Evolutionary conservation across 2,113 vertebrate species (phyloP).

Genomic region (Emydocephalus ijimae): DNA sequence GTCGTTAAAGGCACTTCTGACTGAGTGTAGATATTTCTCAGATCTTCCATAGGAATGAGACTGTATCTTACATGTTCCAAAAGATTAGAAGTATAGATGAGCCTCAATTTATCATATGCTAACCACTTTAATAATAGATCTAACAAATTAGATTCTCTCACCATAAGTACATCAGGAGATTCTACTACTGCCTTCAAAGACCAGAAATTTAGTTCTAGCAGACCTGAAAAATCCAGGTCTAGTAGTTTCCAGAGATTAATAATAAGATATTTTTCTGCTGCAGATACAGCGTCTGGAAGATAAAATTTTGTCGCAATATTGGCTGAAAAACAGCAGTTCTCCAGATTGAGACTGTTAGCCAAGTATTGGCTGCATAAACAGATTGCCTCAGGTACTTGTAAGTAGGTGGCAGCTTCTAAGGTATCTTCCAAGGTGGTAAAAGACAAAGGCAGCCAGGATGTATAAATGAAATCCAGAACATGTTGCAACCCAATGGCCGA

Average conservation of each 20-base stretch:
- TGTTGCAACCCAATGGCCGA: conserved; percentile 78
- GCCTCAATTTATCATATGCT: conserved; percentile 71
- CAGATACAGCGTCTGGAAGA: conserved; percentile 68
- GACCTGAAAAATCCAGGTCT: conserved; percentile 62
- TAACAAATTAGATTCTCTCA: conserved; percentile 78
- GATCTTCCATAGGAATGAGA: conserved; percentile 68
- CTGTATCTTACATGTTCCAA: conserved; percentile 83
- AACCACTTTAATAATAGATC: conserved; percentile 84
- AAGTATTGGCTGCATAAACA: conserved; percentile 84
- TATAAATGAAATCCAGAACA: conserved; percentile 93
- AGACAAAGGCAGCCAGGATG: conserved; percentile 87
- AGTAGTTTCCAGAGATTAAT: conserved; percentile 75
- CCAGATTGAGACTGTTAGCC: conserved; percentile 72
- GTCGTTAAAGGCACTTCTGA: conserved; percentile 74
- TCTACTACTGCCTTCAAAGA: conserved; percentile 77
- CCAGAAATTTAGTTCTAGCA: conserved; percentile 79
- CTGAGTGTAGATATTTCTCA: conserved; percentile 68
- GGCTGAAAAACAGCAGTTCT: conserved; percentile 85
- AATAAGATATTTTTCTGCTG: conserved; percentile 76
- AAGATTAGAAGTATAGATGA: conserved; percentile 72
- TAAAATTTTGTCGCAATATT: conserved; percentile 83
- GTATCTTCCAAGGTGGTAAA: conserved; percentile 78
- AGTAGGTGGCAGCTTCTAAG: conserved; percentile 86
- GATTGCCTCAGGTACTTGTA: conserved; percentile 87
- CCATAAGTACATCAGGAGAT: conserved; percentile 75